These are phyloP conservation scores for Dendroctonus valens DNA, from an alignment of 1,140 invertebrate species.

Conservation along the genomic window DNA sequence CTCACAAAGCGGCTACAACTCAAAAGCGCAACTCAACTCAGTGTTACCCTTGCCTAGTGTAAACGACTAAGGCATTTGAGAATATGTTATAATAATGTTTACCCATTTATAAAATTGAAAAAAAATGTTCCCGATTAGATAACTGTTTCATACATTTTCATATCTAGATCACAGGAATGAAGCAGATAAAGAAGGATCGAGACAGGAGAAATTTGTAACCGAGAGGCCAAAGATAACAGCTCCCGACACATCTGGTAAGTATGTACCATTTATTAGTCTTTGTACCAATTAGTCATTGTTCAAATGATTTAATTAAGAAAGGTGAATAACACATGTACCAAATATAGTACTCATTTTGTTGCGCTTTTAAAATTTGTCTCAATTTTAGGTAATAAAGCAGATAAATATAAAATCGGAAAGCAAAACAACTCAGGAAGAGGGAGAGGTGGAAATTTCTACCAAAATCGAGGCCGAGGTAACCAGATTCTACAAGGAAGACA, in stretches of 20 bases:
- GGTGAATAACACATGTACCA: not conserved
- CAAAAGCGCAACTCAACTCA: too few species aligned
- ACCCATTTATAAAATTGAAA: not conserved
- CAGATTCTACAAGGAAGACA: not conserved
- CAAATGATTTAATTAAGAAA: not conserved
- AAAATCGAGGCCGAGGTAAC: constrained; percentile 1
- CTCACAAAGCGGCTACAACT: too few species aligned
- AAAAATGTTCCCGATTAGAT: too few species aligned
- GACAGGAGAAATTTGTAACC: constrained; percentile 12
- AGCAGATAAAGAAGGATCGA: constrained; percentile 11
- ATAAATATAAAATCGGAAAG: not conserved
- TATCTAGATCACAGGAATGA: not conserved
- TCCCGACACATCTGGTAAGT: constrained; percentile 7
- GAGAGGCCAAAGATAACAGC: constrained; percentile 14
- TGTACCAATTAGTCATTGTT: not conserved
- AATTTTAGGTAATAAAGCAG: too few species aligned
- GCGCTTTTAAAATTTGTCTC: too few species aligned
- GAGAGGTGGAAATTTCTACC: constrained; percentile 2
- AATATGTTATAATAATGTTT: not conserved
- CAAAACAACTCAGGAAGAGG: constrained; percentile 5
- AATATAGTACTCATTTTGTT: not conserved
- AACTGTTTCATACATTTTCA: too few species aligned
- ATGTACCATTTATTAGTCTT: not conserved
- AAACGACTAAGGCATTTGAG: not conserved
- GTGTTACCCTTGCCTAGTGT: not conserved